Evolutionary conservation across 2,888 invertebrate species (phyloP), one percentile per base, ranked within the genome.

Genomic region (Trissonchulus sp.): DNA sequence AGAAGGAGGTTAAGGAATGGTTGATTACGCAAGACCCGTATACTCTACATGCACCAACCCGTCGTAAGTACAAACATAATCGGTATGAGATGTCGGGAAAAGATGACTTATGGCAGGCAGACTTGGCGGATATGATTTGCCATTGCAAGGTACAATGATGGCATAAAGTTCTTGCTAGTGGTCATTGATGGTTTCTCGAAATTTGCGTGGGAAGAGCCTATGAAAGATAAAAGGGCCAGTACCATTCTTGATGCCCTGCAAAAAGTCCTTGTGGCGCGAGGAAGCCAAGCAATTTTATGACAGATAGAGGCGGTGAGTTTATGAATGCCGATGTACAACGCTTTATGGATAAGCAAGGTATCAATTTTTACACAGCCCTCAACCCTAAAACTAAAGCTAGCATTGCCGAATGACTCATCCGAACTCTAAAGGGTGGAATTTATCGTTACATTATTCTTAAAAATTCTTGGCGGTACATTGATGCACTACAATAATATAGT

Each of bases 21-120:
- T 48, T 48, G 48, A 8, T 15, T 48, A 48, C 8, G 65, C 65
- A 63, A 30, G 65, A 63, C 8, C 28, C 35, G 18, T 69, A 69
- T 34, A 69, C 69, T 15, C 28, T 69, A n/a, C 35, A 69, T 34
- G 31, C 23, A 28, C 65, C 65, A 30, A n/a, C n/a, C n/a, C n/a
- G n/a, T n/a, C n/a, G 65, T 3, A 18, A 63, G 8, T 63, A 15
- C 30, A 30, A 28, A n/a, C 15, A n/a, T 15, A 63, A 63, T 63
- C 31, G 28, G n/a, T 28, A 18, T 63, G 31, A 28, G 8, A 30
- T 63, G n/a, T 18, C 8, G n/a, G 74, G 72, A 8, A 76, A 77
- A 31, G 76, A 78, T 75, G 68, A 78, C 36, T 72, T 71, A 15
- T 78, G 78, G 77, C 65, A 72, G 2, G 76, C 69, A n/a, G 78